phyloP scores from a whole-genome alignment of 1,140 invertebrate species.

The Philopotamus ludificatus region DNA sequence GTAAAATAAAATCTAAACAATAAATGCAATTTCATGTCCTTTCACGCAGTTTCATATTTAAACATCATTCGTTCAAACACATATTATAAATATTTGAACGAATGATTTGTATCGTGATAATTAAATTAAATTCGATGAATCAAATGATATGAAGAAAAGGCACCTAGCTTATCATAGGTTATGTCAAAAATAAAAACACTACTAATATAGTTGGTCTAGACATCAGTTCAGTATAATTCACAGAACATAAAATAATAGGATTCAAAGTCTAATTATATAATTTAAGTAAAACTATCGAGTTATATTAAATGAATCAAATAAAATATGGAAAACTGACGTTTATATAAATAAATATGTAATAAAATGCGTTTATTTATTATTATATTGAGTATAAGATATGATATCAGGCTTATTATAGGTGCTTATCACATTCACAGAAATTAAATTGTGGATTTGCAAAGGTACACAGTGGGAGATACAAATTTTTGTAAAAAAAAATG shows the following conservation, averaged over 20 bases:
- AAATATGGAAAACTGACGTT: too few relatives aligned
- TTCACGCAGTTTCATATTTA: background rate
- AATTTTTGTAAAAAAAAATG: too few relatives aligned
- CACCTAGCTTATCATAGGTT: too few relatives aligned
- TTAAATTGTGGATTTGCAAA: conserved; percentile 11
- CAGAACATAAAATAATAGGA: too few relatives aligned
- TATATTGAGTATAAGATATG: background rate
- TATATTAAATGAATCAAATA: too few relatives aligned
- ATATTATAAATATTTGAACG: conserved; percentile 1
- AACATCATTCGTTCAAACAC: background rate
- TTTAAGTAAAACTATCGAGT: too few relatives aligned
- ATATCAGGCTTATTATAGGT: conserved; percentile 11
- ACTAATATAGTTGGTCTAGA: too few relatives aligned
- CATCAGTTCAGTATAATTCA: too few relatives aligned
- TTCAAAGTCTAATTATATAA: too few relatives aligned
- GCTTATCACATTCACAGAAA: conserved; percentile 18
- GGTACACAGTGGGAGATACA: background rate
- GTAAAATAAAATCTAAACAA: conserved; percentile 15
- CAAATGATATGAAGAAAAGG: background rate
- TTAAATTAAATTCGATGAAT: background rate
- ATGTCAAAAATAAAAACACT: conserved; percentile 18
- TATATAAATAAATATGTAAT: too few relatives aligned
- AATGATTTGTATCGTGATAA: background rate
- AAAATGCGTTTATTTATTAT: too few relatives aligned
- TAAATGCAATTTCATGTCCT: conserved; percentile 21